These are phyloP conservation scores for Pyrrhura leucotis DNA, from an alignment of 2,797 vertebrate genomes.

Conservation along the genomic window DNA sequence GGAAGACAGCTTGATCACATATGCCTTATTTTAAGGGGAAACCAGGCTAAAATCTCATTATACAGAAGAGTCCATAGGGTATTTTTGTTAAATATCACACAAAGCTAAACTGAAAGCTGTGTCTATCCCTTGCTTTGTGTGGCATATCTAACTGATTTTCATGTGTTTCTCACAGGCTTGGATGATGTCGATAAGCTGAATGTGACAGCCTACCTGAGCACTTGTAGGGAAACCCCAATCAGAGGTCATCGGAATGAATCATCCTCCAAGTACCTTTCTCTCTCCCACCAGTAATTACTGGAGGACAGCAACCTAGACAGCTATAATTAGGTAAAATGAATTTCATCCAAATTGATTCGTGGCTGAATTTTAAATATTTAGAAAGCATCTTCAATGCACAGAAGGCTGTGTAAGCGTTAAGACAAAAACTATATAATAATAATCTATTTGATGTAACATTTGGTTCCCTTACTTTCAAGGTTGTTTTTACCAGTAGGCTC, in stretches of 20 bases:
- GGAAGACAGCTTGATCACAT: neutral
- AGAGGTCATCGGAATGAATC: neutral
- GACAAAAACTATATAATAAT: neutral
- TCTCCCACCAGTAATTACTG: neutral
- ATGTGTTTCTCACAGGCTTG: neutral
- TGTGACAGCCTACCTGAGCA: neutral
- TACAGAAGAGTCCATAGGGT: neutral
- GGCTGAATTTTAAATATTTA: neutral
- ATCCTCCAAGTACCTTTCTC: neutral
- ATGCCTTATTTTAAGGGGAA: neutral
- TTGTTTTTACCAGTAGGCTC: neutral
- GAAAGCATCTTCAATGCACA: neutral
- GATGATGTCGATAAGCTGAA: neutral
- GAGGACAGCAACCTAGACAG: neutral
- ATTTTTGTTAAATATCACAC: slow-evolving; percentile 9
- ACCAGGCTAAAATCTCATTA: slow-evolving; percentile 7
- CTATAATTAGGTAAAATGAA: neutral
- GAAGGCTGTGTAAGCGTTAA: neutral
- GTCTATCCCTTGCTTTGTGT: neutral
- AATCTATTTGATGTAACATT: neutral
- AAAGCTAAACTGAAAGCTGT: slow-evolving; percentile 13
- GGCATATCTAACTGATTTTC: neutral
- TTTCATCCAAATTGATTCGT: neutral
- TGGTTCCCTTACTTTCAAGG: neutral
- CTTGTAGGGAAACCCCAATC: neutral